Conservation (phyloP, 2,113 vertebrate species). For the Notarius lentiginosus region DNA sequence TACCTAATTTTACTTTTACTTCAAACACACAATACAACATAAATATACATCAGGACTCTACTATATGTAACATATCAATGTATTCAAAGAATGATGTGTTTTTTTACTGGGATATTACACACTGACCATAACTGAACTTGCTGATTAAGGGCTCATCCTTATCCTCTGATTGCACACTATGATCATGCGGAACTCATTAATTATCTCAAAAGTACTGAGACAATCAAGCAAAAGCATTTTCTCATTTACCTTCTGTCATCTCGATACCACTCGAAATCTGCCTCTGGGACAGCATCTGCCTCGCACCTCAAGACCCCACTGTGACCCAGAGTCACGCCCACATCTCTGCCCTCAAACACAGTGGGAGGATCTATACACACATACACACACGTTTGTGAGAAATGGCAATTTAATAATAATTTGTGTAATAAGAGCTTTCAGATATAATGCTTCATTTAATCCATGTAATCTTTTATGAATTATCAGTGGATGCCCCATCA, state of each 20-base stretch:
- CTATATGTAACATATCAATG: background rate
- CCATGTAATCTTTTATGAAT: background rate
- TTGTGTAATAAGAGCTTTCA: background rate
- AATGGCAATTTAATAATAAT: background rate
- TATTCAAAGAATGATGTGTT: background rate
- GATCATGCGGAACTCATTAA: background rate
- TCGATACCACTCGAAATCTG: constrained; percentile 95
- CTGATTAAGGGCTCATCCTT: background rate
- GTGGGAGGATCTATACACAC: constrained; percentile 82
- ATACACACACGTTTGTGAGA: background rate
- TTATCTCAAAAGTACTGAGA: constrained; percentile 1
- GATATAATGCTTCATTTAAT: background rate
- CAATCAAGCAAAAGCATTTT: constrained; percentile 17
- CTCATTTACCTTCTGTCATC: constrained; percentile 85
- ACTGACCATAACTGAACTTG: background rate
- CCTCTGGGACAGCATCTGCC: constrained; percentile 86
- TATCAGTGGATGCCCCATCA: background rate
- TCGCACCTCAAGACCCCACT: constrained; percentile 88
- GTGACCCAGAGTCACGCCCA: constrained; percentile 86
- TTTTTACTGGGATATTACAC: background rate
- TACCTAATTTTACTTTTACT: background rate
- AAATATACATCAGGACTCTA: background rate
- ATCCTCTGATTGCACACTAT: background rate
- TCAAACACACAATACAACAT: background rate
- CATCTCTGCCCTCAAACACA: constrained; percentile 87